Evolutionary conservation across 2,888 invertebrate genomes (phyloP), one percentile per base, ranked within the genome.

Genomic region (Ectobius pallidus): DNA sequence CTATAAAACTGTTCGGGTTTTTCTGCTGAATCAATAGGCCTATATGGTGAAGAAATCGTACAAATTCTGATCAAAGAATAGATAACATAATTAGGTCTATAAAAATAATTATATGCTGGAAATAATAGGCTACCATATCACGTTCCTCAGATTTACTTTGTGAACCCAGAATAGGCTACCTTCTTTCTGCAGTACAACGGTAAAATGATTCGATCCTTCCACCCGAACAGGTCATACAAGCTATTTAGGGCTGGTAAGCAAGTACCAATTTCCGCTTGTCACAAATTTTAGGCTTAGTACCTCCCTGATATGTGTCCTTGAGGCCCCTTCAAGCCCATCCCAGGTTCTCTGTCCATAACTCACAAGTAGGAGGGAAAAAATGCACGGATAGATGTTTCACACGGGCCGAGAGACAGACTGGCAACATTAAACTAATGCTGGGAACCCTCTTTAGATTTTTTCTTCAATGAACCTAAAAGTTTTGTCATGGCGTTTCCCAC

Each of bases 191-290:
- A n/a, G n/a, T n/a, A n/a, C n/a, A n/a, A n/a, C n/a, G n/a, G 30
- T 18, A 58, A 58, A 25, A 14, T 58, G 14, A 58, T 58, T 58
- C 3, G 30, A 4, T 58, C 25, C 27, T 58, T n/a, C 58, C 58
- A 7, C 58, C 27, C n/a, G 2, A 25, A 55, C 25, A 27, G 22
- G 55, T 55, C 25, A 20, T 14, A 16, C 27, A 25, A 34, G 34
- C 6, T 34, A 11, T 7, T 6, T 6, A 34, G 7, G 14, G 18
- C 58, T 30, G 58, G 58, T 58, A 58, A 58, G 58, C 58, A 34
- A 58, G 58, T 30, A 30, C 55, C 65, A 44, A 65, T 65, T 65
- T 65, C 65, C 65, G 65, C 44, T 44, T 65, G 65, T 65, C 65
- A 46, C 18, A 65, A 14, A 22, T 30, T 58, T 14, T 11, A 27